phyloP scores from a whole-genome alignment of 2,113 vertebrate genomes.

The Brienomyrus longianalis region DNA sequence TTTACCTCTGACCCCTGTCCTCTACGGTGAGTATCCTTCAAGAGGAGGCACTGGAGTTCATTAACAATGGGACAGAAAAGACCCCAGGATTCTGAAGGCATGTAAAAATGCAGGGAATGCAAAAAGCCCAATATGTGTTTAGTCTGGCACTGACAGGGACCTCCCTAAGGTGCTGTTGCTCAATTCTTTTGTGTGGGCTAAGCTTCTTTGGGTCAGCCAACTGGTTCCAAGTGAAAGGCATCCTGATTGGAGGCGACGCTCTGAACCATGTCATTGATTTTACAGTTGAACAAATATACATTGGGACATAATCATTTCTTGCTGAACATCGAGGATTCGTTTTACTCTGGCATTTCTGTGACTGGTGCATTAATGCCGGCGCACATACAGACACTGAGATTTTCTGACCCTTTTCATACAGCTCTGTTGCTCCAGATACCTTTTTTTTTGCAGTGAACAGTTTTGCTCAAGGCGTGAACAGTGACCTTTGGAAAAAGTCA shows the following conservation, averaged over 20 bases:
- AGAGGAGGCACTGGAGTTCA: neutral
- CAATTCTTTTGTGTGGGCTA: neutral
- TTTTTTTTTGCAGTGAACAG: neutral
- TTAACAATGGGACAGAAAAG: neutral
- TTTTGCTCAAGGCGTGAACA: constrained; percentile 5
- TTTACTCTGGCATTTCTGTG: constrained; percentile 4
- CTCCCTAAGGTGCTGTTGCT: neutral
- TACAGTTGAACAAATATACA: constrained; percentile 6
- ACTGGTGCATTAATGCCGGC: neutral
- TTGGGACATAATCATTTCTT: constrained; percentile 7
- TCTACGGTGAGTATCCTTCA: neutral
- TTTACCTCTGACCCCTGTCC: neutral
- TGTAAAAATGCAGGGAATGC: neutral
- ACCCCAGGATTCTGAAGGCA: neutral
- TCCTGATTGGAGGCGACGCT: neutral
- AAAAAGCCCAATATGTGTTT: neutral
- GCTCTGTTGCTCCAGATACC: neutral
- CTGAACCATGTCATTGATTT: constrained; percentile 1
- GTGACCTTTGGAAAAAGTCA: constrained; percentile 13
- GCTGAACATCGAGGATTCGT: neutral
- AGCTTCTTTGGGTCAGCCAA: neutral
- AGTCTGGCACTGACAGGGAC: neutral
- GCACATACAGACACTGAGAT: neutral
- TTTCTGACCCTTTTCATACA: neutral
- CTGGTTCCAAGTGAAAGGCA: constrained; percentile 7